phyloP scores from a whole-genome alignment of 2,113 vertebrate species.

The Neomonachus schauinslandi region DNA sequence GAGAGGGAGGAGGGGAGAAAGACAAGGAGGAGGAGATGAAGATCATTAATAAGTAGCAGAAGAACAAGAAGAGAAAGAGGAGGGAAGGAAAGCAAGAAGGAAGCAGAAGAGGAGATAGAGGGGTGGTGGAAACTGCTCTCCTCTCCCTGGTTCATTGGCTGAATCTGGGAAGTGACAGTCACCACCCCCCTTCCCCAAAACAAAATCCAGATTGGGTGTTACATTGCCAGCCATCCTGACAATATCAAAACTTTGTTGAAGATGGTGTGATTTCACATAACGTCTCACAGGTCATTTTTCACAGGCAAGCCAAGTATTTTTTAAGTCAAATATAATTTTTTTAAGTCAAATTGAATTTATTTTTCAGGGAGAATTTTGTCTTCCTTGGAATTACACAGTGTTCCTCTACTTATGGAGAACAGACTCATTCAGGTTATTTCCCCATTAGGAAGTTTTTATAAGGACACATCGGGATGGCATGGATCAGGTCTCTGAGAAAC shows the following conservation, averaged over 20 bases:
- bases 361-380: neutral
- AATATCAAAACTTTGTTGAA: neutral
- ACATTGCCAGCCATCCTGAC: neutral
- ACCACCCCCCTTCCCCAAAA: neutral
- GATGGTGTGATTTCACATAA: neutral
- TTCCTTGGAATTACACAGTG: neutral
- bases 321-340: neutral
- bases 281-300: neutral
- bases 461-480: neutral
- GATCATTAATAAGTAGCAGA: neutral
- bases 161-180: neutral
- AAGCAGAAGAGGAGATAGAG: neutral
- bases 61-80: neutral
- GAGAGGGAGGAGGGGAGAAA: neutral
- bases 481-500: neutral
- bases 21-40: neutral
- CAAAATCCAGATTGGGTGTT: neutral
- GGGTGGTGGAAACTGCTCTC: accelerated
- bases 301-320: neutral
- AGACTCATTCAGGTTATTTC: neutral
- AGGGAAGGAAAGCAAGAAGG: neutral
- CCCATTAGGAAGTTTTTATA: neutral
- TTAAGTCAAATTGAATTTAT: neutral
- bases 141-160: neutral
- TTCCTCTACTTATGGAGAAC: neutral